A percentile compares a stretch with the other conserved stretches of the same genome.
Conservation (phyloP, 2,797 vertebrate species). For the Cephalopachus bancanus region DNA sequence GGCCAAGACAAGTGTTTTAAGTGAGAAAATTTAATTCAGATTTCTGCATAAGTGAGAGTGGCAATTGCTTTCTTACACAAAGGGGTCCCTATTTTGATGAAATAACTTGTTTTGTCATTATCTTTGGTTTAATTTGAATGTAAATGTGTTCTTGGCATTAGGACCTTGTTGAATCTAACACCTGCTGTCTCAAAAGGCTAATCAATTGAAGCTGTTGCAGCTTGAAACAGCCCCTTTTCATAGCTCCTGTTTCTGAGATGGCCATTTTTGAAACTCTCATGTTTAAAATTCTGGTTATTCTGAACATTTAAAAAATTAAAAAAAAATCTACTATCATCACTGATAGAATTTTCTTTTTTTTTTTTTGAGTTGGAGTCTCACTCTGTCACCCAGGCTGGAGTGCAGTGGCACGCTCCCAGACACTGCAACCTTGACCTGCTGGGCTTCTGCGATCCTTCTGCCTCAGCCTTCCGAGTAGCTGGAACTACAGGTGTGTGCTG, state of each 20-base stretch:
- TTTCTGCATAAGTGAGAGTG: slow-evolving; percentile 50
- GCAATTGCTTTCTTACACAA: slow-evolving; percentile 76
- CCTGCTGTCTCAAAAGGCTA: slow-evolving; percentile 59
- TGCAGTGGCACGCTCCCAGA: too few species aligned
- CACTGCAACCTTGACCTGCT: too few species aligned
- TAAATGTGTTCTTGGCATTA: slow-evolving; percentile 74
- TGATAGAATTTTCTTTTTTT: background rate
- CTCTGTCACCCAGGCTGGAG: too few species aligned
- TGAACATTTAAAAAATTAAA: background rate
- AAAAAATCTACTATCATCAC: background rate
- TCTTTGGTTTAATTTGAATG: slow-evolving; percentile 49
- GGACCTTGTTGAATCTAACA: slow-evolving; percentile 61
- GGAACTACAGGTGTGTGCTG: too few species aligned
- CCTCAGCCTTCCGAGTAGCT: too few species aligned
- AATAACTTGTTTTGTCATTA: slow-evolving; percentile 65
- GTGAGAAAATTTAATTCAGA: slow-evolving; percentile 61
- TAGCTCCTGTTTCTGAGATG: slow-evolving; percentile 11
- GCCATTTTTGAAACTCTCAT: background rate
- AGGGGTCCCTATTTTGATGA: slow-evolving; percentile 63
- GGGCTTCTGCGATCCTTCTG: too few species aligned
- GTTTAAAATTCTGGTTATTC: background rate
- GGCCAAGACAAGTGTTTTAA: slow-evolving; percentile 64
- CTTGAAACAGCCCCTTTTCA: slow-evolving; percentile 10
- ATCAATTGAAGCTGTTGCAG: slow-evolving; percentile 39
- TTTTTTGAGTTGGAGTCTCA: too few species aligned